Percentiles rank a stretch among this genome's conserved stretches.
Evolutionary conservation across 2,888 invertebrate species (phyloP).

Genomic region (Acanthosepion esculentum): DNA sequence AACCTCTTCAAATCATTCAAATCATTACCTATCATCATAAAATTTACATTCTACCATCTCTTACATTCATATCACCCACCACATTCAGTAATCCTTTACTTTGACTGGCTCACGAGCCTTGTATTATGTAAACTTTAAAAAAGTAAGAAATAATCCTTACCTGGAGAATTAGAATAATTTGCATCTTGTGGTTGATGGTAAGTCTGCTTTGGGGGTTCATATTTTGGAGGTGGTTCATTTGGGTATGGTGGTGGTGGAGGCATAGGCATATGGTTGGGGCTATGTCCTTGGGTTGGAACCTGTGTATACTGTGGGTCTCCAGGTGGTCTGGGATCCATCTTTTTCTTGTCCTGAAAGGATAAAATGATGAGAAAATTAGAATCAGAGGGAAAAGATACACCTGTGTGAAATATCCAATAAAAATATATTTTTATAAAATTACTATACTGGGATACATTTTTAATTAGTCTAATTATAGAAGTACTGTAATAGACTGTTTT

Average conservation of each 20-base stretch:
- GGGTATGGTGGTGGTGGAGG: conserved; percentile 47
- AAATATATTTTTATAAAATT: no score
- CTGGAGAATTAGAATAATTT: neutral
- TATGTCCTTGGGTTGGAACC: neutral
- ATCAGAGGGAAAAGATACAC: neutral
- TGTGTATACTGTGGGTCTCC: neutral
- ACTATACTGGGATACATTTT: no score
- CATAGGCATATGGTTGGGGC: neutral
- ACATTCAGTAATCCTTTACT: no score
- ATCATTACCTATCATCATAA: no score
- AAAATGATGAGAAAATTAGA: neutral
- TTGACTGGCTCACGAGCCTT: no score
- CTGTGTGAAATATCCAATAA: no score
- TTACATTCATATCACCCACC: no score
- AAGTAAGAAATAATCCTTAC: neutral
- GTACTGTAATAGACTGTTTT: no score
- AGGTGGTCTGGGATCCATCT: neutral
- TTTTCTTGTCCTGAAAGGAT: neutral
- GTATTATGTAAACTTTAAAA: neutral
- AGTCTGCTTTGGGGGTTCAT: conserved; percentile 51
- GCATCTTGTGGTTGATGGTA: conserved; percentile 8
- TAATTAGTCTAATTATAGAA: no score
- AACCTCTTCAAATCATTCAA: no score
- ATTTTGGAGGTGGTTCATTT: conserved; percentile 54
- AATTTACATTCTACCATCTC: no score